phyloP scores from a whole-genome alignment of 2,888 invertebrate genomes.

The Lacanobia oleracea region DNA sequence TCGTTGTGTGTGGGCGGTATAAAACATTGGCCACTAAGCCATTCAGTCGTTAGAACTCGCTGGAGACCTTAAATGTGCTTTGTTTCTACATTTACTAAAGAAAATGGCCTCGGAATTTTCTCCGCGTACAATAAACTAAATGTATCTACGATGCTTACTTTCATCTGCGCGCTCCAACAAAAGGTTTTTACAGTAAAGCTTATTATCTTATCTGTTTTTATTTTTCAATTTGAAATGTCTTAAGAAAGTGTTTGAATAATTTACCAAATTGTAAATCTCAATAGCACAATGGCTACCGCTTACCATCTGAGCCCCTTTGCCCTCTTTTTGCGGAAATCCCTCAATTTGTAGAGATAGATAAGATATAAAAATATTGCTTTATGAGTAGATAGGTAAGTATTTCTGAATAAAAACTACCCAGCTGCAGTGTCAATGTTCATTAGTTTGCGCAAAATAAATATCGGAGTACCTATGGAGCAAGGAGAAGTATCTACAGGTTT shows the following conservation, averaged over 20 bases:
- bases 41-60: conserved; percentile 48
- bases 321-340: neutral
- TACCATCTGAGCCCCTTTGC: conserved; percentile 22
- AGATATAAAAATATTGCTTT: neutral
- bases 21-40: conserved; percentile 35
- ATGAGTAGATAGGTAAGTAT: neutral
- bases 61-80: conserved; percentile 51
- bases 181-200: conserved; percentile 7
- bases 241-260: conserved; percentile 18
- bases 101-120: conserved; percentile 27
- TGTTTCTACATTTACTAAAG: conserved; percentile 53
- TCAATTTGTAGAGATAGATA: neutral
- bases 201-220: conserved; percentile 3
- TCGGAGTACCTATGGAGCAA: neutral
- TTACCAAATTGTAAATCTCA: conserved; percentile 27
- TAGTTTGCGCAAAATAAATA: conserved; percentile 14
- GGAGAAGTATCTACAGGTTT: no score
- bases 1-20: conserved; percentile 29
- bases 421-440: conserved; percentile 3
- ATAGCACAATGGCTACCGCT: conserved; percentile 20
- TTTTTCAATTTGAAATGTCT: conserved; percentile 29
- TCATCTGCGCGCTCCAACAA: conserved; percentile 3
- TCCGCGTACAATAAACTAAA: conserved; percentile 21
- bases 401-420: neutral
- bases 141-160: conserved; percentile 25